Evolutionary conservation across 2,888 invertebrate species (phyloP).

Genomic region (Dimorphilus gyrociliatus): DNA sequence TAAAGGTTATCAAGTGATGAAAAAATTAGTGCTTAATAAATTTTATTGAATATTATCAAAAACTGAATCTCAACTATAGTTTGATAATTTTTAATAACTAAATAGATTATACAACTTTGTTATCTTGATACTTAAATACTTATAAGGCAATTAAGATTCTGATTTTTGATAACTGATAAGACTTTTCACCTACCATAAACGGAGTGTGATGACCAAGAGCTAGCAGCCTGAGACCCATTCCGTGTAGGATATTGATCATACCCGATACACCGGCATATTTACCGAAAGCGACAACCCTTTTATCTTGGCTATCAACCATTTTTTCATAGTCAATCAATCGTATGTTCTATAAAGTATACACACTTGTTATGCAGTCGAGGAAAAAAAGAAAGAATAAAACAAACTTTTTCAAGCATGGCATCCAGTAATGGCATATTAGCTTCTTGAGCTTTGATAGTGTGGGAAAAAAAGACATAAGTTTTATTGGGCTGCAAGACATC

Average conservation of each 20-base stretch:
- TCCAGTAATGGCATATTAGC: constrained; percentile 93
- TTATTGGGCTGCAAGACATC: constrained; percentile 72
- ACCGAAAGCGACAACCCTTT: constrained; percentile 90
- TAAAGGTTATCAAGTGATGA: too few species aligned
- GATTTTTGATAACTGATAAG: background rate
- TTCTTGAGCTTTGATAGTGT: constrained; percentile 97
- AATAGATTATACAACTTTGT: too few species aligned
- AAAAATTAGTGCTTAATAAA: too few species aligned
- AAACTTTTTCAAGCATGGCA: constrained; percentile 69
- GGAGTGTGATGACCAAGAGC: constrained; percentile 97
- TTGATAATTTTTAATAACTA: too few species aligned
- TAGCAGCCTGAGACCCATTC: constrained; percentile 73
- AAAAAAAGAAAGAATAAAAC: too few species aligned
- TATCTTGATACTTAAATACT: background rate
- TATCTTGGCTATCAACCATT: constrained; percentile 69
- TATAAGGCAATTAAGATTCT: background rate
- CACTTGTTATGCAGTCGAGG: too few species aligned
- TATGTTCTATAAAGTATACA: constrained; percentile 51
- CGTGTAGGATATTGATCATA: constrained; percentile 95
- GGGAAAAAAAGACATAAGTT: constrained; percentile 96
- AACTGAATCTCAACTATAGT: too few species aligned
- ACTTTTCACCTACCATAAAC: constrained; percentile 60
- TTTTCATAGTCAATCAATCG: constrained; percentile 93
- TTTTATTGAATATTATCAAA: too few species aligned
- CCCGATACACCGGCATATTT: constrained; percentile 97